Percentiles rank a stretch among this genome's conserved stretches.
These are phyloP conservation scores for Andricus quercusramuli DNA, from an alignment of 2,888 invertebrate species.

Conservation along the genomic window DNA sequence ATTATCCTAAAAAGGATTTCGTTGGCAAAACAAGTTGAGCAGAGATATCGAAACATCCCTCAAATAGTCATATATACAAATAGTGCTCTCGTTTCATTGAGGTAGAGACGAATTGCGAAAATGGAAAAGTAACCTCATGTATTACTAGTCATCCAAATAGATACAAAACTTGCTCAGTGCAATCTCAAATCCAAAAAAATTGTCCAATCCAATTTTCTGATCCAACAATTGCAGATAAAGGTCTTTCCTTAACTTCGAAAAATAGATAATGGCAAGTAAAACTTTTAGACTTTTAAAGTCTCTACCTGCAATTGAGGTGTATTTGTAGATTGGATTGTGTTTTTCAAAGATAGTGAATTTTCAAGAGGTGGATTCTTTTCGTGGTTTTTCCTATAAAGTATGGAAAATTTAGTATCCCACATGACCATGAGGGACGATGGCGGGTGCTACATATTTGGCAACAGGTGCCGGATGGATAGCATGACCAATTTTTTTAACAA, in stretches of 20 bases:
- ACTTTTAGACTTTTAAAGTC: background rate
- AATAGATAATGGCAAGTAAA: background rate
- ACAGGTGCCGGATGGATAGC: slow-evolving; percentile 71
- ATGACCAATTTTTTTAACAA: slow-evolving; percentile 75
- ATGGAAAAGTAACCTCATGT: background rate
- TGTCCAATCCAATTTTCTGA: too few species aligned
- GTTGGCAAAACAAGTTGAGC: background rate
- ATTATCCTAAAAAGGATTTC: background rate
- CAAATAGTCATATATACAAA: background rate
- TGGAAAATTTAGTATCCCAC: slow-evolving; percentile 47
- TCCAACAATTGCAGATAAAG: background rate
- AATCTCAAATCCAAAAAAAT: background rate
- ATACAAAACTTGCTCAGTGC: background rate
- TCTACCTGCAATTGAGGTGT: background rate
- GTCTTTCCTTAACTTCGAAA: background rate
- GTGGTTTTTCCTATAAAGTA: background rate
- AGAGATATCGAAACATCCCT: background rate
- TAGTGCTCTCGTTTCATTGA: background rate
- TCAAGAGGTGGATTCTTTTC: background rate
- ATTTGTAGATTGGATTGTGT: background rate
- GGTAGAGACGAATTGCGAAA: background rate
- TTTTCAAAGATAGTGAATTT: background rate
- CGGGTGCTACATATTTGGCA: slow-evolving; percentile 69
- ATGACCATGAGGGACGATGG: slow-evolving; percentile 35
- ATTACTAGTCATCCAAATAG: background rate